Percentiles rank a stretch among this genome's conserved stretches.
These are phyloP conservation scores for Ormyrus nitidulus DNA, from an alignment of 2,888 invertebrate species.

Conservation along the genomic window DNA sequence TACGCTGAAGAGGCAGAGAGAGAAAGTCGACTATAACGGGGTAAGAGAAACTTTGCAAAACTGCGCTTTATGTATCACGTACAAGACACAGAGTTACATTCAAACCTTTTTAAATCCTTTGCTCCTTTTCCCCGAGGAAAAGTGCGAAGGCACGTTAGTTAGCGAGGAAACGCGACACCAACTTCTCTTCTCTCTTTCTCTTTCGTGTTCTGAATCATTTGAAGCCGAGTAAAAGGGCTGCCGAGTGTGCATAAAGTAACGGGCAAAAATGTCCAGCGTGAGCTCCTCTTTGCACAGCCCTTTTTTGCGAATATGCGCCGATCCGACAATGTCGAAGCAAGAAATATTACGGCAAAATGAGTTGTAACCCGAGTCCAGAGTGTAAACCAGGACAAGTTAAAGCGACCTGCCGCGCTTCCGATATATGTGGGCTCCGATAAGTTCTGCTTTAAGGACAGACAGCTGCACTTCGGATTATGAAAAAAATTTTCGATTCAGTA, in stretches of 20 bases:
- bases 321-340: constrained; percentile 29
- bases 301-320: background rate
- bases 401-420: background rate
- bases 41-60: background rate
- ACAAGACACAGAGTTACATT: constrained; percentile 9
- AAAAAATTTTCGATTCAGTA: no score
- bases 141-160: constrained; percentile 31
- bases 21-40: background rate
- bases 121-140: constrained; percentile 26
- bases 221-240: background rate
- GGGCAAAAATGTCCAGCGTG: constrained; percentile 6
- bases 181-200: background rate
- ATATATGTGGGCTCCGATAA: background rate
- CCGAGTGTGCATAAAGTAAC: background rate
- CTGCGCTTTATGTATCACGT: background rate
- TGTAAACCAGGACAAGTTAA: constrained; percentile 29
- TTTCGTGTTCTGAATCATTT: constrained; percentile 15
- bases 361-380: background rate
- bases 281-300: constrained; percentile 16
- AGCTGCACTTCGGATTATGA: no score
- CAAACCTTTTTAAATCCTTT: background rate
- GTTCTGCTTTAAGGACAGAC: constrained; percentile 14
- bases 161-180: constrained; percentile 30
- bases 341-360: constrained; percentile 31
- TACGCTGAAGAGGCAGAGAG: background rate